Evolutionary conservation across 2,888 invertebrate species (phyloP).

Genomic region (Endomychus coccineus): DNA sequence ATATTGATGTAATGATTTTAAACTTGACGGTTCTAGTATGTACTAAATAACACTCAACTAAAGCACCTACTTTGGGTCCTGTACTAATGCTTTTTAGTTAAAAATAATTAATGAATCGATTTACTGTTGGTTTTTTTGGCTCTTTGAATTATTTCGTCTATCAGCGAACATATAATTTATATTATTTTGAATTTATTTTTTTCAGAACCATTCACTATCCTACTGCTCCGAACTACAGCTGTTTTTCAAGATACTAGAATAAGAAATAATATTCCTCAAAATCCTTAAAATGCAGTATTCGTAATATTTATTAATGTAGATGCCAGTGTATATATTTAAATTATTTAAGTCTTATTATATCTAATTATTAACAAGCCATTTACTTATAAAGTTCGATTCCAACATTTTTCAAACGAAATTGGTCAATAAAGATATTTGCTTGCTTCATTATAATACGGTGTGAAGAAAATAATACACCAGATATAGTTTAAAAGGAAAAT

Average conservation of each 20-base stretch:
- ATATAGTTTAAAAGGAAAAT: too few species aligned
- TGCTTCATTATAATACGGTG: too few species aligned
- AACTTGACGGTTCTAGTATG: too few species aligned
- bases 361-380: conserved; percentile 12
- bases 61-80: conserved; percentile 18
- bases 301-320: too few species aligned
- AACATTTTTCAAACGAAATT: too few species aligned
- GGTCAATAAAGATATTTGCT: too few species aligned
- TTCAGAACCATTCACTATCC: conserved; percentile 42
- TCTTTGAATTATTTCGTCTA: conserved; percentile 6
- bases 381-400: conserved; percentile 22
- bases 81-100: conserved; percentile 24
- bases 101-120: conserved; percentile 11
- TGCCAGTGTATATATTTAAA: conserved; percentile 15
- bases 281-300: conserved; percentile 9
- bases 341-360: conserved; percentile 15
- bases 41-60: conserved; percentile 10
- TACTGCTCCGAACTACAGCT: conserved; percentile 34
- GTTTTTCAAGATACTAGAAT: conserved; percentile 36
- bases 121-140: conserved; percentile 16
- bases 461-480: too few species aligned
- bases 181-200: conserved; percentile 22
- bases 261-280: conserved; percentile 4
- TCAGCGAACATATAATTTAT: conserved; percentile 10
- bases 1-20: too few species aligned